Evolutionary conservation across 2,888 invertebrate genomes (phyloP), one percentile per base, ranked within the genome.

Genomic region (Smittia aterrima): DNA sequence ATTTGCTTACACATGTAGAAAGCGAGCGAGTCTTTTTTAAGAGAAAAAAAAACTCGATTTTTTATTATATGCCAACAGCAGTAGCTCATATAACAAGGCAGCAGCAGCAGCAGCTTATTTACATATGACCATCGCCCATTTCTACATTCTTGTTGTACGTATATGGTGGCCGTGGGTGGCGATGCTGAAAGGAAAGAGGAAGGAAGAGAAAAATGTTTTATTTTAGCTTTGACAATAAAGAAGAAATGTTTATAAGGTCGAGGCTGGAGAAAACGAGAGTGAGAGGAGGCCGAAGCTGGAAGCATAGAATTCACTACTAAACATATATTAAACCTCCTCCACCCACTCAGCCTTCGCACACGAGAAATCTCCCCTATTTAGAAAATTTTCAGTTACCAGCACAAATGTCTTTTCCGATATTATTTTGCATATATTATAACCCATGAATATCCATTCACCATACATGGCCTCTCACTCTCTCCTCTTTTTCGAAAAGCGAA

Each of bases 341-440:
- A 47, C 16, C 41, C 24, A 11, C 38, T 0, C 18, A 7, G 22
- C 58, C 16, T 11, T 22, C 24, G 9, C 13, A 54, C 41, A 54
- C 27, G 16, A 47, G 25, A 68, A 54, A 54, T 71, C 71, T 58
- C 71, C 71, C 58, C 54, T 71, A 71, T 71, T 71, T 71, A 71
- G 71, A 71, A 71, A 71, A 71, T 71, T 71, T 71, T 71, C 71
- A 71, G 71, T 71, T 71, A 71, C 71, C 71, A 71, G 71, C 66
- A 66, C 73, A 73, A 73, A 73, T 73, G 73, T 73, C 73, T 73
- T 73, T 71, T 54, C 58, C 71, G 58, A 71, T 71, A 71, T 71
- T 71, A 71, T 71, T 71, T 73, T 73, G 73, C 73, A 73, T 73
- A 73, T 73, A 73, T 73, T 73, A 73, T 73, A 64, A 64, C 47